These are phyloP conservation scores for Chondrosia reniformis DNA, from an alignment of 37 sponge, comb jelly and placozoan genomes.

Conservation along the genomic window DNA sequence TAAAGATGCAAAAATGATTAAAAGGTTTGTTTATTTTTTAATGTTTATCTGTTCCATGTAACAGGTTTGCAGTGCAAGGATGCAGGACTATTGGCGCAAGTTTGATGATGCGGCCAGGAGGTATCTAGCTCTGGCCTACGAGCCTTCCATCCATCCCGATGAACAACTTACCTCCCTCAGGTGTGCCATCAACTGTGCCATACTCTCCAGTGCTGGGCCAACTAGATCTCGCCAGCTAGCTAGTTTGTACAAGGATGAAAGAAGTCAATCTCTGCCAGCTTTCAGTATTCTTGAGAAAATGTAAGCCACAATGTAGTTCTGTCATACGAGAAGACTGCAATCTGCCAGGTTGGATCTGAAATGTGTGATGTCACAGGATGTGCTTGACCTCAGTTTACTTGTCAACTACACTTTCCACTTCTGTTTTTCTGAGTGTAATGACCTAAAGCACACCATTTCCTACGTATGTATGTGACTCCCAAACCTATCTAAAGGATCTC, in stretches of 20 bases:
- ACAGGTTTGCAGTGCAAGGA: conserved; percentile 86
- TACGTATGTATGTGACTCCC: too few species aligned
- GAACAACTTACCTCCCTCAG: conserved; percentile 71
- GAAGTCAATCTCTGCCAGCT: conserved; percentile 74
- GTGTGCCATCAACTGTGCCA: conserved; percentile 44
- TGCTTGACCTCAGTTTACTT: too few species aligned
- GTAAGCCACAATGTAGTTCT: too few species aligned
- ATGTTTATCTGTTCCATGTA: too few species aligned
- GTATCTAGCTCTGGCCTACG: conserved; percentile 87
- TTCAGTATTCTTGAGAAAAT: conserved; percentile 83
- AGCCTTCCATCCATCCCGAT: conserved; percentile 67
- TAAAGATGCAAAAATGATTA: neutral
- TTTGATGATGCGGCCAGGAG: conserved; percentile 92
- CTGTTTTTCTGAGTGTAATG: too few species aligned
- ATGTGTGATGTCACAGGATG: too few species aligned
- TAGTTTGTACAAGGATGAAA: conserved; percentile 63
- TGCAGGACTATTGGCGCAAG: conserved; percentile 89
- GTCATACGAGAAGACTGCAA: too few species aligned
- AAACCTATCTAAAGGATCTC: too few species aligned
- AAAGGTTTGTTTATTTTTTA: too few species aligned
- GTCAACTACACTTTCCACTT: too few species aligned
- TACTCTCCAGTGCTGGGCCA: conserved; percentile 67
- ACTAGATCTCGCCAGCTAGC: conserved; percentile 86
- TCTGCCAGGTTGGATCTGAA: too few species aligned
- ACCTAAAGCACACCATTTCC: too few species aligned